Evolutionary conservation across 2,113 vertebrate genomes (phyloP).

Genomic region (Mustelus asterias): DNA sequence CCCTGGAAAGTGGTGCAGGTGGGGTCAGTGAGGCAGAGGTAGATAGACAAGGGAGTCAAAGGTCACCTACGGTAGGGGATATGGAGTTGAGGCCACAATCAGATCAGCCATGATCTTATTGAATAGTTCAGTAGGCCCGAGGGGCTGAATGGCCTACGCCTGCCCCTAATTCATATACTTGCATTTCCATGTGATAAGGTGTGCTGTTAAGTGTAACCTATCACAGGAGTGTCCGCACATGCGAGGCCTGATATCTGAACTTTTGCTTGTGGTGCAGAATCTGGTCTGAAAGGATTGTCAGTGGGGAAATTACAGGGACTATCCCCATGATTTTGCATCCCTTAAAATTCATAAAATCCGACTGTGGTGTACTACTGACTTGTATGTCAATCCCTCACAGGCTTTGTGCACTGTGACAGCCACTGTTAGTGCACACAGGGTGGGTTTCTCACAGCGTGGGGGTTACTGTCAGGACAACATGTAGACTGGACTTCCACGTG

Average conservation of each 20-base stretch:
- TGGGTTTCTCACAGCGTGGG: not conserved
- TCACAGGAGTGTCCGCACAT: not conserved
- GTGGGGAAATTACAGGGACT: not conserved
- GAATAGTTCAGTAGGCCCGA: too few species aligned
- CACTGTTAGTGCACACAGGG: not conserved
- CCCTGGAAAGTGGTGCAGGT: too few species aligned
- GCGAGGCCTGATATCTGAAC: not conserved
- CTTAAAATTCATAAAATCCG: not conserved
- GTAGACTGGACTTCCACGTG: not conserved
- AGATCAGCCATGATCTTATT: too few species aligned
- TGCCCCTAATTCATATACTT: too few species aligned
- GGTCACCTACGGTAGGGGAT: too few species aligned
- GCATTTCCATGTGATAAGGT: too few species aligned
- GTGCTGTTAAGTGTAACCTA: too few species aligned
- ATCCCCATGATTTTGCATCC: not conserved
- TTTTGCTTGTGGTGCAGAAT: not conserved
- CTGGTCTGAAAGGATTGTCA: not conserved
- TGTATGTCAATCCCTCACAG: not conserved
- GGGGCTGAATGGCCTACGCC: too few species aligned
- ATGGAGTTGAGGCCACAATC: too few species aligned
- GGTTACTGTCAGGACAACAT: not conserved
- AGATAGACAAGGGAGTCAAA: too few species aligned
- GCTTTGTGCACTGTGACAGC: not conserved
- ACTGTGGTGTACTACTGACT: not conserved
- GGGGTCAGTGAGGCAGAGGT: too few species aligned